phyloP scores from a whole-genome alignment of 2,113 vertebrate genomes.

The Burhinus bistriatus region DNA sequence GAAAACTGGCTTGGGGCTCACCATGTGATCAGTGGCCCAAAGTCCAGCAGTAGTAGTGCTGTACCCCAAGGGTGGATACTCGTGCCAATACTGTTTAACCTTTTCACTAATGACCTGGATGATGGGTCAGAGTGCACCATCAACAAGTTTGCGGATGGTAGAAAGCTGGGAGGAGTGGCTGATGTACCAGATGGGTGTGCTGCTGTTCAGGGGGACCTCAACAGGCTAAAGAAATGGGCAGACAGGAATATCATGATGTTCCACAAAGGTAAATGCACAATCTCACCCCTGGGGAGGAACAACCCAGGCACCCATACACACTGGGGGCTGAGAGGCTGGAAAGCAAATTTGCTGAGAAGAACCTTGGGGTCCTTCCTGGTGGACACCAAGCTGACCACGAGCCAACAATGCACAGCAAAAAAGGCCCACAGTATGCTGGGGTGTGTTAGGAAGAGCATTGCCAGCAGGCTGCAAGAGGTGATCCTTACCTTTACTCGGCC shows the following conservation, averaged over 20 bases:
- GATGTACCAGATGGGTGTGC: neutral
- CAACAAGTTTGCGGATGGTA: neutral
- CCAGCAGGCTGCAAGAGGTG: neutral
- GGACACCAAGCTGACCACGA: neutral
- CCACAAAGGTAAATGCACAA: neutral
- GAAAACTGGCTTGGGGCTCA: neutral
- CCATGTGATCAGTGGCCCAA: neutral
- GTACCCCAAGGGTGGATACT: neutral
- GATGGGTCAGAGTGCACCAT: no score
- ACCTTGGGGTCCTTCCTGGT: neutral
- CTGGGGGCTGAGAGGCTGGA: neutral
- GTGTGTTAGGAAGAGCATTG: neutral
- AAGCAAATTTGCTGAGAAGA: neutral
- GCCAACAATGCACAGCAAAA: neutral
- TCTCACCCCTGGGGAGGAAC: neutral
- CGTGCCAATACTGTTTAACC: neutral
- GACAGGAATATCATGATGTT: neutral
- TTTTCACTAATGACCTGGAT: neutral
- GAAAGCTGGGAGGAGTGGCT: neutral
- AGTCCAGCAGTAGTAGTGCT: neutral
- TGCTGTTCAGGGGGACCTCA: neutral
- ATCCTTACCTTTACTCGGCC: neutral
- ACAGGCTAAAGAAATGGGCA: neutral
- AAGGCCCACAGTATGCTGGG: neutral
- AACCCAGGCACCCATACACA: neutral